These are phyloP conservation scores for Xiphorhynchus erythropygius DNA, from an alignment of 2,797 vertebrate species.

Conservation along the genomic window DNA sequence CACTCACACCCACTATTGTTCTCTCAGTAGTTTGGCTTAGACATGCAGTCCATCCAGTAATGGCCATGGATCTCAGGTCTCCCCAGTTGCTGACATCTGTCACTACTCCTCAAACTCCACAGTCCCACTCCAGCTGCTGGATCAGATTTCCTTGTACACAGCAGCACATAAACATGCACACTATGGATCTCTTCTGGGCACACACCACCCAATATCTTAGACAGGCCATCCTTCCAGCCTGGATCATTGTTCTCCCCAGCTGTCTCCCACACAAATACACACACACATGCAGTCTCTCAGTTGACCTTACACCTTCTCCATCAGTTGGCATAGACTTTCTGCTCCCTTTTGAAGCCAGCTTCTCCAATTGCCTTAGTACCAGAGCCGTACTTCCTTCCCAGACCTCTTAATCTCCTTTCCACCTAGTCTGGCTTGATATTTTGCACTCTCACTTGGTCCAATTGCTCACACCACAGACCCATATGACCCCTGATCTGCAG, in stretches of 20 bases:
- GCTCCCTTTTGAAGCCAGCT: background rate
- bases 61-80: background rate
- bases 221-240: background rate
- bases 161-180: background rate
- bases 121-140: background rate
- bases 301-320: background rate
- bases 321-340: background rate
- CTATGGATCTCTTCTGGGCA: background rate
- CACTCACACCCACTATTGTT: rapidly evolving
- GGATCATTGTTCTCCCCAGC: background rate
- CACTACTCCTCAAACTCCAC: background rate
- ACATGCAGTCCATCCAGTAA: rapidly evolving
- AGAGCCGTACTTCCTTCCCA: background rate
- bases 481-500: background rate
- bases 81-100: background rate
- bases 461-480: background rate
- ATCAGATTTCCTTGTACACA: background rate
- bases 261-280: background rate
- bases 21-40: background rate
- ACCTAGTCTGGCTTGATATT: background rate
- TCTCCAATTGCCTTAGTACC: background rate
- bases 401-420: background rate
- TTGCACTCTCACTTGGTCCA: background rate
- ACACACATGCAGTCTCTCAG: background rate
- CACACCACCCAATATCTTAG: background rate